Conservation (phyloP, 2,113 vertebrate genomes). For the Raja brachyura region DNA sequence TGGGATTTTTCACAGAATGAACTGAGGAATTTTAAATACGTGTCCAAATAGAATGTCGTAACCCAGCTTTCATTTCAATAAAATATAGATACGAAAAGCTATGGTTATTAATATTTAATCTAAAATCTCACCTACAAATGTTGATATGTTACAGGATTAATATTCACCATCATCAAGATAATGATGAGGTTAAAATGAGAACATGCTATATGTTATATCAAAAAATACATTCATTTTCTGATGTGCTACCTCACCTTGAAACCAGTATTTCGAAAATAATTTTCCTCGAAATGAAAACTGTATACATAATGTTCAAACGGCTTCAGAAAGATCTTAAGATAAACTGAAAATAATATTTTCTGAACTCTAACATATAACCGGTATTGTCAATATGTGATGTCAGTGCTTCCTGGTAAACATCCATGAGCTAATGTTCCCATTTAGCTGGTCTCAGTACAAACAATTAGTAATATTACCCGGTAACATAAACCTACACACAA, state of each 20-base stretch:
- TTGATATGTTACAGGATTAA: not conserved
- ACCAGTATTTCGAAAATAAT: not conserved
- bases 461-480: not conserved
- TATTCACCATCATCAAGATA: too few species aligned
- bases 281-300: not conserved
- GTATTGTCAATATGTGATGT: not conserved
- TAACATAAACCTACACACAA: too few species aligned
- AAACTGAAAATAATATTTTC: not conserved
- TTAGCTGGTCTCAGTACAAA: not conserved
- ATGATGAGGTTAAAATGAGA: not conserved
- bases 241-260: not conserved
- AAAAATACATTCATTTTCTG: not conserved
- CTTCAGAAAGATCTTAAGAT: not conserved
- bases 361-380: not conserved
- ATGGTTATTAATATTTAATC: not conserved
- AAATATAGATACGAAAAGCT: not conserved
- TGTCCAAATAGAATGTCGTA: not conserved
- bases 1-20: not conserved
- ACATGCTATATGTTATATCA: not conserved
- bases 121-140: not conserved
- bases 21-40: not conserved
- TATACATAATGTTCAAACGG: not conserved
- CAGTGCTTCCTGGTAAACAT: not conserved
- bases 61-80: not conserved
- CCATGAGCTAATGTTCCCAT: not conserved